phyloP scores from a whole-genome alignment of 2,888 invertebrate genomes.

The Drosophila greeni region DNA sequence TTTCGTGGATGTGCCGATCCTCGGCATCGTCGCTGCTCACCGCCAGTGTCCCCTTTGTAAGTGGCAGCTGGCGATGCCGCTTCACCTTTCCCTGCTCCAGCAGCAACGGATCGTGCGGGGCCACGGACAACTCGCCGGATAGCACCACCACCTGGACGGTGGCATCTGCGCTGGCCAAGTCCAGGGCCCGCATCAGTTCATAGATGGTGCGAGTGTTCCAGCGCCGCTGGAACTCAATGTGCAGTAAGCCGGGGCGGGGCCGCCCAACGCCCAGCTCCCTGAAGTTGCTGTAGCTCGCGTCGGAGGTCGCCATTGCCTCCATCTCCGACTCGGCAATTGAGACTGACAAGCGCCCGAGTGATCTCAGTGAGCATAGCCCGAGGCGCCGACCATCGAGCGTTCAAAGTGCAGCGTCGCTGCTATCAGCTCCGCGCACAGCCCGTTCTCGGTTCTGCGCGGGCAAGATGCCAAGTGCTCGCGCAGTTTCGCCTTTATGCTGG shows the following conservation, averaged over 20 bases:
- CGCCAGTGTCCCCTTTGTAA: not conserved
- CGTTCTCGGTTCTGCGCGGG: not conserved
- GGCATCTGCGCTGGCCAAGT: conserved; percentile 84
- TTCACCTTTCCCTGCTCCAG: conserved; percentile 26
- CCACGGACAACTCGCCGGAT: conserved; percentile 79
- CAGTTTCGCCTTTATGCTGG: not conserved
- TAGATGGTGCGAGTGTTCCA: conserved; percentile 85
- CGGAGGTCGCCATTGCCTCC: conserved; percentile 37
- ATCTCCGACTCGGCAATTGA: conserved; percentile 21
- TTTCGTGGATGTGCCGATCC: conserved; percentile 68
- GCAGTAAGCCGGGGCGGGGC: conserved; percentile 79
- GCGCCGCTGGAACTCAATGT: conserved; percentile 87
- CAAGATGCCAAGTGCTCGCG: not conserved
- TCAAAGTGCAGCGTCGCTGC: conserved; percentile 13
- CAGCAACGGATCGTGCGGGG: conserved; percentile 41
- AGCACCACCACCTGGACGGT: conserved; percentile 85
- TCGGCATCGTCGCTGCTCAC: conserved; percentile 30
- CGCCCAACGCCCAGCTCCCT: conserved; percentile 62
- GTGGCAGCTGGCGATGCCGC: conserved; percentile 4
- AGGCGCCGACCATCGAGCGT: not conserved
- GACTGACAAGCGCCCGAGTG: conserved; percentile 1
- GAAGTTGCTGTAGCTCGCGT: conserved; percentile 36
- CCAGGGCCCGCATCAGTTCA: conserved; percentile 83
- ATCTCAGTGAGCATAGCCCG: not conserved
- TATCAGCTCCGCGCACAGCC: not conserved